Conservation (phyloP, 2,113 vertebrate species). For the Chaetops frenatus region DNA sequence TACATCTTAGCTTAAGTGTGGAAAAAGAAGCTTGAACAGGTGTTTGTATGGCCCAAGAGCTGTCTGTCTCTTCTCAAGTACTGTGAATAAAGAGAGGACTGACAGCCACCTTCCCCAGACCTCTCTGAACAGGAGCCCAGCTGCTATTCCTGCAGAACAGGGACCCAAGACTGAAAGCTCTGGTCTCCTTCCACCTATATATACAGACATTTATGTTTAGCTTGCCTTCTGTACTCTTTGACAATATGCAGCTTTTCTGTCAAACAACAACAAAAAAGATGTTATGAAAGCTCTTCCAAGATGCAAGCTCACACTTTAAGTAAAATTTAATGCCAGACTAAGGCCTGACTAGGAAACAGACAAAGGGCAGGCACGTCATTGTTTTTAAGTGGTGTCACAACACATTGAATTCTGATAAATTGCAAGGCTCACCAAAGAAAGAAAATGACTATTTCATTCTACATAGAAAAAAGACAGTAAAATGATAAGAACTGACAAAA, state of each 20-base stretch:
- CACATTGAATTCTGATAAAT: neutral
- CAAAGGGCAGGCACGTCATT: neutral
- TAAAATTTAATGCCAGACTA: neutral
- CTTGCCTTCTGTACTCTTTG: neutral
- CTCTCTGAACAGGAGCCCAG: neutral
- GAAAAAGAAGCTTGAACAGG: neutral
- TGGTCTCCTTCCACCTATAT: neutral
- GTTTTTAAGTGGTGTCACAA: neutral
- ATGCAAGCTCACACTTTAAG: neutral
- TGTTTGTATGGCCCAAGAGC: neutral
- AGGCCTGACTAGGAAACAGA: neutral
- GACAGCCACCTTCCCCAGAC: neutral
- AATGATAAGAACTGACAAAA: neutral
- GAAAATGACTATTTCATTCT: neutral
- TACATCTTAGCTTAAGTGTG: neutral
- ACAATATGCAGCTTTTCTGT: neutral
- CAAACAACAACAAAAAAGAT: neutral
- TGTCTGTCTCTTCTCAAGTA: neutral
- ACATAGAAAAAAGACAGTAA: neutral
- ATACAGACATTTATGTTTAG: neutral
- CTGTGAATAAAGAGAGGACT: neutral
- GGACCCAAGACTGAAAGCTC: neutral
- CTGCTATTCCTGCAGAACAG: neutral
- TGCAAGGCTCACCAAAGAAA: neutral
- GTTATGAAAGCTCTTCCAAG: neutral